phyloP scores from a whole-genome alignment of 2,797 vertebrate genomes.

The Carapus acus region DNA sequence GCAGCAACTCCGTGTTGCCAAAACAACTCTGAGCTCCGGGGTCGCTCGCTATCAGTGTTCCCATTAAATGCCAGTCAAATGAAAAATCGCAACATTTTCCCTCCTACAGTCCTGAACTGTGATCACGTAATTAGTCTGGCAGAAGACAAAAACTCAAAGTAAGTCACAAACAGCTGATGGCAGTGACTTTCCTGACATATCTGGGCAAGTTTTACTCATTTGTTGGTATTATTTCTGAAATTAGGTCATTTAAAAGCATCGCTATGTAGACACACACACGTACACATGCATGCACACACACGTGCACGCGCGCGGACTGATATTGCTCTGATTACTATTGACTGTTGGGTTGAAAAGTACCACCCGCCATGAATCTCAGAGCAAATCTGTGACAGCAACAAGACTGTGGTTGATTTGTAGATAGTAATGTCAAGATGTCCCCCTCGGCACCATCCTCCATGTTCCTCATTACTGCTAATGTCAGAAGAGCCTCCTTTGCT shows the following conservation, averaged over 20 bases:
- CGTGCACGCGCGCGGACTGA: slow-evolving; percentile 9
- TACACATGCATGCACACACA: not conserved
- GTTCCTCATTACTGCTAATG: slow-evolving; percentile 73
- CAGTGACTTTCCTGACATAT: too few relatives aligned
- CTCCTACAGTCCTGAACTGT: slow-evolving; percentile 41
- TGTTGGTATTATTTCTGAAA: not conserved
- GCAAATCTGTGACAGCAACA: slow-evolving; percentile 48
- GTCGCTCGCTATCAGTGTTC: slow-evolving; percentile 41
- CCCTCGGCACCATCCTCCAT: slow-evolving; percentile 62
- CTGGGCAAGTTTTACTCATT: not conserved
- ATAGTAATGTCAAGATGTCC: slow-evolving; percentile 71
- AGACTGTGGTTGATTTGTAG: slow-evolving; percentile 59
- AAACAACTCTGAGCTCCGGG: slow-evolving; percentile 40
- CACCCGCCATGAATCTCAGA: slow-evolving; percentile 31
- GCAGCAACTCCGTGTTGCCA: slow-evolving; percentile 38
- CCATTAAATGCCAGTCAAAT: slow-evolving; percentile 37
- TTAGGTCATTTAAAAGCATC: slow-evolving; percentile 2
- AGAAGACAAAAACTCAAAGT: slow-evolving; percentile 34
- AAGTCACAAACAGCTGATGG: slow-evolving; percentile 31
- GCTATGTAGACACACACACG: not conserved
- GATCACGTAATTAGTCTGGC: slow-evolving; percentile 53
- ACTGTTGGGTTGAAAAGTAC: slow-evolving; percentile 39
- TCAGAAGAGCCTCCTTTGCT: slow-evolving; percentile 67
- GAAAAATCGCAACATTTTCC: not conserved
- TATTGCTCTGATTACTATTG: slow-evolving; percentile 19